Evolutionary conservation across 1,140 invertebrate genomes (phyloP).

Genomic region (Penaeus chinensis): DNA sequence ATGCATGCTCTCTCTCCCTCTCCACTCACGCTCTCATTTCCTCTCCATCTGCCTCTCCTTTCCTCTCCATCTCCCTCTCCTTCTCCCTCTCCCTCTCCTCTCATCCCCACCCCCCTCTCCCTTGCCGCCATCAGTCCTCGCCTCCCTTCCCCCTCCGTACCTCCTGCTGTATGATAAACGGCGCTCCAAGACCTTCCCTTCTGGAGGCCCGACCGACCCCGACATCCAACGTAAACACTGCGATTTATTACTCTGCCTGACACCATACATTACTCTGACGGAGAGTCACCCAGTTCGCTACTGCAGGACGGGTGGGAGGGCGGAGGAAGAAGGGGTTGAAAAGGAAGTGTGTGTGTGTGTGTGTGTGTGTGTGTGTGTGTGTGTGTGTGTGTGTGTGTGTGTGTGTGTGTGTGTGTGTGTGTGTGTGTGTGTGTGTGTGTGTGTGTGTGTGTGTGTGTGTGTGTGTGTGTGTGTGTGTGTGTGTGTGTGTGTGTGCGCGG

Average conservation of each 20-base stretch:
- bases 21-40: neutral
- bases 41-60: neutral
- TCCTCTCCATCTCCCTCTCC: neutral
- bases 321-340: neutral
- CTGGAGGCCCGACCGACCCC: constrained; percentile 41
- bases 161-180: constrained; percentile 44
- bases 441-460: too few species aligned
- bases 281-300: constrained; percentile 35
- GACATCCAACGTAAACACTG: constrained; percentile 56
- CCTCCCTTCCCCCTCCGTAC: neutral
- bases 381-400: neutral
- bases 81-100: too few species aligned
- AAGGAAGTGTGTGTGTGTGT: neutral
- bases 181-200: constrained; percentile 25
- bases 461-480: too few species aligned
- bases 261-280: constrained; percentile 59
- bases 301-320: neutral
- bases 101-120: neutral
- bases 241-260: constrained; percentile 57
- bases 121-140: neutral
- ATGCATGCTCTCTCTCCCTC: neutral
- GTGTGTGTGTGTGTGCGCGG: neutral
- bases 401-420: too few species aligned
- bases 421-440: too few species aligned
- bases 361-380: neutral